Evolutionary conservation across 2,113 vertebrate genomes (phyloP).

Genomic region (Sarotherodon lohbergeri): DNA sequence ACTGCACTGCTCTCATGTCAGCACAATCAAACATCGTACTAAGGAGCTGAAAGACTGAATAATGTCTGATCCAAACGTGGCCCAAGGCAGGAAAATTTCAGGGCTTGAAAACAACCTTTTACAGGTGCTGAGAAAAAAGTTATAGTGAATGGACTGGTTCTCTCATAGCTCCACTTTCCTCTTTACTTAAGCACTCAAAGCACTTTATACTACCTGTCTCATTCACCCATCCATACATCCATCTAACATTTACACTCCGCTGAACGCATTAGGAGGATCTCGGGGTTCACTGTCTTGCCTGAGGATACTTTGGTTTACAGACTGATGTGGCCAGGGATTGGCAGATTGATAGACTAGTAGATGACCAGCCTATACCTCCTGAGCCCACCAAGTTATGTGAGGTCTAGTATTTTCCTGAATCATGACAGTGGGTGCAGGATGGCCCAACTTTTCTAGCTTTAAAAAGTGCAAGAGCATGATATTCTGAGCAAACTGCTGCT

Average conservation of each 20-base stretch:
- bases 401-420: neutral
- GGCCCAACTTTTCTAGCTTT: neutral
- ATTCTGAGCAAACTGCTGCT: neutral
- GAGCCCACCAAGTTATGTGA: neutral
- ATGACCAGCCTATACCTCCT: neutral
- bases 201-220: neutral
- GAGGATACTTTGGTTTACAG: neutral
- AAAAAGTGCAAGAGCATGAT: neutral
- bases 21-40: neutral
- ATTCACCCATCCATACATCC: neutral
- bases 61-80: neutral
- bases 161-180: neutral
- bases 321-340: neutral
- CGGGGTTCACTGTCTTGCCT: neutral
- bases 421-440: neutral
- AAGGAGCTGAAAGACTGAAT: neutral
- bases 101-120: neutral
- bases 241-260: neutral
- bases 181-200: neutral
- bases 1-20: neutral
- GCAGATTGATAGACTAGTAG: neutral
- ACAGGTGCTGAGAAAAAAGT: neutral
- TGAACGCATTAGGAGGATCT: neutral
- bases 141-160: neutral
- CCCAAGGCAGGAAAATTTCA: neutral